Evolutionary conservation across 2,113 vertebrate species (phyloP), one percentile per base, ranked within the genome.

Genomic region (Nerophis lumbriciformis): DNA sequence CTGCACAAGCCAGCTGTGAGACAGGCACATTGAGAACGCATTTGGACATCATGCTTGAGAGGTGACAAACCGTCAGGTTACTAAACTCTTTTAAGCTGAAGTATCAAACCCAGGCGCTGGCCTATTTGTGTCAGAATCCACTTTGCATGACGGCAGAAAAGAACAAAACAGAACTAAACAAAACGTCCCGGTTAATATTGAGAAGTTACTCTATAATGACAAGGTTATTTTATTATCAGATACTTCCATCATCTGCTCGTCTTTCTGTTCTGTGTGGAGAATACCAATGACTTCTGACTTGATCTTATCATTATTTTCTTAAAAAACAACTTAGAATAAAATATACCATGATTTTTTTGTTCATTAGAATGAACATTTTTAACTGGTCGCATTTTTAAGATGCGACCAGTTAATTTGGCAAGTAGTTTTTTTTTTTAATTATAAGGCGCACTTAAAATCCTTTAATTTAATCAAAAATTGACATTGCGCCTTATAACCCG

Each of bases 71-170:
- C 60, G 68, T 52, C 77, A 79, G 70, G 64, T 68, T 69, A 57
- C 50, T 70, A 63, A 64, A 52, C n/a, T 71, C 50, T 72, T 54
- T 69, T 61, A 68, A 76, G 61, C 42, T 45, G 12, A 58, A 59
- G 65, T 79, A 77, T 82, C 70, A 83, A 79, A 85, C 69, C 35
- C 38, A 65, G 13, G 21, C 59, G 36, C 53, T 79, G 80, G 76
- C 83, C 83, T 65, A 80, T 65, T 82, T 86, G 69, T 81, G 83
- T 84, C 82, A 82, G 35, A 75, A 71, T 68, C 66, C 8, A 50
- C 61, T 71, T 65, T 52, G 52, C 45, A 55, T n/a, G 8, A n/a
- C 16, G 55, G 21, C 6, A 2, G 4, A 42, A 36, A 54, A 59
- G 51, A 56, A 58, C 5, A 42, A 42, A 42, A 42, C 42, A 45